Percentiles rank a stretch among this genome's conserved stretches.
Evolutionary conservation across 2,797 vertebrate species (phyloP).

Genomic region (Melanotaenia nigrans): DNA sequence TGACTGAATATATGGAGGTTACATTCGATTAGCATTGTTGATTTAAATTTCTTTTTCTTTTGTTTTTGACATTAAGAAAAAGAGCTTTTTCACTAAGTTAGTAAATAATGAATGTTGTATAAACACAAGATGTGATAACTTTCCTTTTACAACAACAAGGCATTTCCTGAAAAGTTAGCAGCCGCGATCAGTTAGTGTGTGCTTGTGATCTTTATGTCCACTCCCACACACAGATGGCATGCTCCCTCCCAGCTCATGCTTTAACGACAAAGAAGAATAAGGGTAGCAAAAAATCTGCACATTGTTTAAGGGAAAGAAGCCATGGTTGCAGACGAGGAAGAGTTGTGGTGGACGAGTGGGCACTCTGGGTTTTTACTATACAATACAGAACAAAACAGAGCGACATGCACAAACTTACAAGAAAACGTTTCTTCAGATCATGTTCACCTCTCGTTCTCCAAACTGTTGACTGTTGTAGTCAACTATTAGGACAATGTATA

Average conservation of each 20-base stretch:
- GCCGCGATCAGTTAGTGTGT: slow-evolving; percentile 1
- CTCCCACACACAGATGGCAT: slow-evolving; percentile 14
- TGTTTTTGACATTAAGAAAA: not conserved
- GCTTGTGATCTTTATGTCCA: slow-evolving; percentile 6
- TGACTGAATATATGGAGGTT: no score
- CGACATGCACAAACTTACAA: not conserved
- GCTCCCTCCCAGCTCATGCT: not conserved
- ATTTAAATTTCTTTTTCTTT: not conserved
- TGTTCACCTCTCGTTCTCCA: not conserved
- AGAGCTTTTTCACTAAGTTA: not conserved
- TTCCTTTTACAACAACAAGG: not conserved
- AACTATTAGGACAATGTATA: not conserved
- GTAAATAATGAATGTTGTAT: not conserved
- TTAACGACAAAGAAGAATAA: not conserved
- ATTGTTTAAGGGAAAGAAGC: not conserved
- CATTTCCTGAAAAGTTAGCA: not conserved
- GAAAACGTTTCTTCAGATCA: not conserved
- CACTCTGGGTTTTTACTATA: not conserved
- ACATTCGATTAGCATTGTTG: no score
- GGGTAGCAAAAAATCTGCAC: not conserved
- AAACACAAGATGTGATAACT: slow-evolving; percentile 5
- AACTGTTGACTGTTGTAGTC: not conserved
- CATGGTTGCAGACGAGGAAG: not conserved
- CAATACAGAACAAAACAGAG: slow-evolving; percentile 1
- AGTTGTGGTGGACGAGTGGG: not conserved